Evolutionary conservation across 1,140 invertebrate genomes (phyloP), one percentile per base, ranked within the genome.

Genomic region (Uloborus diversus): DNA sequence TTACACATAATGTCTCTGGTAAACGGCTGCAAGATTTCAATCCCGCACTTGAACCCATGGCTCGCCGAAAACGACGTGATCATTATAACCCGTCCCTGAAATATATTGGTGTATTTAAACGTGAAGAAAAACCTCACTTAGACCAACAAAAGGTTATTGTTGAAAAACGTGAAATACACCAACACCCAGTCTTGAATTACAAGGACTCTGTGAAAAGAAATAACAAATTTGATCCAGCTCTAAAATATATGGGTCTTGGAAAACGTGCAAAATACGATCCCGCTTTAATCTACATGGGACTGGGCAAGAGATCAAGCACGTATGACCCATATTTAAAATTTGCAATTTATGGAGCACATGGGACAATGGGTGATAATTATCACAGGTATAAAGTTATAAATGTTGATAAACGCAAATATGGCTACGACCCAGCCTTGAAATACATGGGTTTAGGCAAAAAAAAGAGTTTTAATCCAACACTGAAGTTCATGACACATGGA

Each of bases 201-300:
- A 71, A 71, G 68, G 79, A 68, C 5, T 35, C 71, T 4, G 79
- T 66, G 27, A 80, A 80, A 33, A 62, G 79, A 37, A 28, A 17
- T 0, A 7, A 37, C 9, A 3, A 9, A 33, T 71, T 28, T 33
- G 42, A 49, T 20, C 59, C 47, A 20, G 30, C 28, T 25, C 5
- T 35, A n/a, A 70, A 70, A 20, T 35, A 64, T 20, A 64, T 64
- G 57, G 78, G 57, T 3, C 20, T 80, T 17, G 30, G 59, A 3
- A 35, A 66, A 53, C 28, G 27, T n/a, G n/a, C 20, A 32, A 25
- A 2, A 4, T 70, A 61, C 53, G 66, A 80, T 32, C 62, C 62
- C 23, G 32, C 62, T 65, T 37, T 37, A 25, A 65, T 17, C 11
- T 1, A 27, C 23, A 65, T 37, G 62, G 32, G 32, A 7, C 25